phyloP scores from a whole-genome alignment of 2,888 invertebrate genomes.

The Carpatolechia fugitivella region DNA sequence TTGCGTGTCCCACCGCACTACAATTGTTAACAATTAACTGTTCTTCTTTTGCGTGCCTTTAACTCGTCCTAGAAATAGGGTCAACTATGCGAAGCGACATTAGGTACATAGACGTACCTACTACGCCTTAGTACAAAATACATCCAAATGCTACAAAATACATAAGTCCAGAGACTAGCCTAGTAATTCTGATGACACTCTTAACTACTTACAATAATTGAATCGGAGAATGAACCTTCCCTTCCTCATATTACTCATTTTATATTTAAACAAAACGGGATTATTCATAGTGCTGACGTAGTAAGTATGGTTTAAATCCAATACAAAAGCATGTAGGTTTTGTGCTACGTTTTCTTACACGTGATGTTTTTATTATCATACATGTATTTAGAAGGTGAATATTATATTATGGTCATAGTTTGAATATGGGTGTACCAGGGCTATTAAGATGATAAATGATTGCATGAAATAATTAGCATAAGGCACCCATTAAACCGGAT shows the following conservation, averaged over 20 bases:
- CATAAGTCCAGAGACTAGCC: too few species aligned
- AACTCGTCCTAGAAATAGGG: slow-evolving; percentile 65
- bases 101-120: background rate
- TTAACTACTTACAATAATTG: too few species aligned
- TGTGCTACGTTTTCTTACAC: slow-evolving; percentile 32
- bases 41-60: slow-evolving; percentile 72
- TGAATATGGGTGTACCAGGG: slow-evolving; percentile 20
- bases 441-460: slow-evolving; percentile 35
- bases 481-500: slow-evolving; percentile 33
- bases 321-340: slow-evolving; percentile 50
- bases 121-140: too few species aligned
- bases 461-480: slow-evolving; percentile 31
- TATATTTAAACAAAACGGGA: slow-evolving; percentile 23
- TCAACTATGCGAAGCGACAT: slow-evolving; percentile 38
- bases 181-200: too few species aligned
- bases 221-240: background rate
- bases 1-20: slow-evolving; percentile 61
- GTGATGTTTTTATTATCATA: slow-evolving; percentile 34
- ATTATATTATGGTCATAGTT: slow-evolving; percentile 22
- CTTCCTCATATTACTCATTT: slow-evolving; percentile 22
- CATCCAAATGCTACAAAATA: too few species aligned
- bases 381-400: slow-evolving; percentile 27
- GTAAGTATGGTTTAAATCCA: slow-evolving; percentile 44
- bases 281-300: slow-evolving; percentile 53
- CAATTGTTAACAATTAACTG: slow-evolving; percentile 74